phyloP scores from a whole-genome alignment of 2,888 invertebrate species.

The Pegoplata infirma region DNA sequence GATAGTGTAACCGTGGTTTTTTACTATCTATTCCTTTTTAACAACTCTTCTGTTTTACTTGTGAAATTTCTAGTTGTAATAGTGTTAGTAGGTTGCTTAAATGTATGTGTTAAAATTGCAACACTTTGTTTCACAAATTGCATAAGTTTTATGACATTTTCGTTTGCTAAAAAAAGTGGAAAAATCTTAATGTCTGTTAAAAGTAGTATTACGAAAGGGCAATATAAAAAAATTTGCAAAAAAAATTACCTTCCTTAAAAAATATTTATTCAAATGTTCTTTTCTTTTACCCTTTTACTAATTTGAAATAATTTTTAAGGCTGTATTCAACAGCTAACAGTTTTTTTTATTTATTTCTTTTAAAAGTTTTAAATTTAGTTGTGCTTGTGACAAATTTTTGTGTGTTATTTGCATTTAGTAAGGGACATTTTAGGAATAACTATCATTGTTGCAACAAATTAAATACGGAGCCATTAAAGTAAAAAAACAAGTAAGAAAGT shows the following conservation, averaged over 20 bases:
- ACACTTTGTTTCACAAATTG: slow-evolving; percentile 60
- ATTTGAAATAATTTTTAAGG: not conserved
- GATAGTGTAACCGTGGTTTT: too few species aligned
- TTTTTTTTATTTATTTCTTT: too few species aligned
- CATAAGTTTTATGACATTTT: slow-evolving; percentile 63
- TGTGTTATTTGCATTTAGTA: too few species aligned
- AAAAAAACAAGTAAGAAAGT: too few species aligned
- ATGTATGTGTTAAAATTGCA: slow-evolving; percentile 15
- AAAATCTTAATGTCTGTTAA: slow-evolving; percentile 58
- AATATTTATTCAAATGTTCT: not conserved
- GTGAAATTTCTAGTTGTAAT: slow-evolving; percentile 37
- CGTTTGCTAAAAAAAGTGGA: too few species aligned
- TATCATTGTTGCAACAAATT: too few species aligned
- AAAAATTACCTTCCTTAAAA: not conserved
- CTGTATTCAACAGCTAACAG: not conserved
- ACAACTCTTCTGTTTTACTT: slow-evolving; percentile 2
- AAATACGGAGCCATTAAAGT: too few species aligned
- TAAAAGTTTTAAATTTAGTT: too few species aligned
- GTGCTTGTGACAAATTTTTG: too few species aligned
- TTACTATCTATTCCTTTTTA: too few species aligned
- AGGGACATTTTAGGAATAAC: too few species aligned
- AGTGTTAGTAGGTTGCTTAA: not conserved
- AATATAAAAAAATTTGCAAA: not conserved
- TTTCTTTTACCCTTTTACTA: not conserved
- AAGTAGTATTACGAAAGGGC: slow-evolving; percentile 30